Evolutionary conservation across 2,113 vertebrate genomes (phyloP), one percentile per base, ranked within the genome.

Genomic region (Apodemus sylvaticus): DNA sequence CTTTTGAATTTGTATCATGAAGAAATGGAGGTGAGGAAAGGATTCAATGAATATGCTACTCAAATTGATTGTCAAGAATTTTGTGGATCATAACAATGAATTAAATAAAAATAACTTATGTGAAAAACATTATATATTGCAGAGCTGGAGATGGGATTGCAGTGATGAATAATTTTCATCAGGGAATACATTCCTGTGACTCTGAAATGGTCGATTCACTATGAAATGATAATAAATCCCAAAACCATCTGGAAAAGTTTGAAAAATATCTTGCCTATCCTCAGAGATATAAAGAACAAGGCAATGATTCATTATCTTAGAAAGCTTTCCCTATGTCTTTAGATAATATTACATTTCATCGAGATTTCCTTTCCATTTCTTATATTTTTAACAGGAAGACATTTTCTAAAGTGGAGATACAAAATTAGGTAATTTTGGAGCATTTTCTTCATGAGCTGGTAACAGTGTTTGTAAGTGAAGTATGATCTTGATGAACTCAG

Each of bases 91-190:
- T 26, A 91, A n/a, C 29, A 58, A 70, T 73, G 29, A 89, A 83
- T 95, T 92, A 89, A 96, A 96, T 93, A 88, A 79, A 88, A 95
- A 89, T 92, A 16, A 95, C 86, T 91, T 93, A 66, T 88, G 45
- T 83, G 24, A 10, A 53, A 12, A 66, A 11, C 1, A 34, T n/a
- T 62, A 89, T 39, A 64, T 83, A 51, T 90, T 91, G 16, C 58
- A 62, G 11, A 91, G 34, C 20, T 83, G 76, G 62, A 1, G 55
- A n/a, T 55, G 31, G 55, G 24, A 68, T 68, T 60, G 48, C 26
- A 17, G 34, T 74, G 62, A 93, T 90, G 74, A 90, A 66, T 96
- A 60, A 66, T 42, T 95, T 95, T 93, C 34, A 11, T 82, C 45
- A 88, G 76, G 48, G 53, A 96, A 90, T 86, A 85, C n/a, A 96